Conservation (phyloP, 1,140 invertebrate genomes). For the Zophobas atratus region DNA sequence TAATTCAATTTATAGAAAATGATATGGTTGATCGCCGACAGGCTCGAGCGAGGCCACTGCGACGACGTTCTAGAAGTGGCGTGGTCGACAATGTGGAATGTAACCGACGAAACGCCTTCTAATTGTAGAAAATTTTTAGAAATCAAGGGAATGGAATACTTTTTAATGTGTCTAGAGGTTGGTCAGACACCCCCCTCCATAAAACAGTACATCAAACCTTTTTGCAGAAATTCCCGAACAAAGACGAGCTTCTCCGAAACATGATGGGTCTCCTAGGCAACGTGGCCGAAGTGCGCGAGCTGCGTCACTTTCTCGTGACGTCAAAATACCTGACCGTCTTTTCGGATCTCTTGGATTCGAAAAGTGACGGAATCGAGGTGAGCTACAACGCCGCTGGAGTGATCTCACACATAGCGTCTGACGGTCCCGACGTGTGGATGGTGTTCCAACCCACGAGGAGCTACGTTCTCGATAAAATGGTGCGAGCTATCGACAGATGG, state of each 20-base stretch:
- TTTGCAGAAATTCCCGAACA: conserved; percentile 86
- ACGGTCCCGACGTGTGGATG: conserved; percentile 89
- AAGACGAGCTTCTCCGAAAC: conserved; percentile 91
- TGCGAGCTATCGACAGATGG: conserved; percentile 90
- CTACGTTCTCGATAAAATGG: conserved; percentile 84
- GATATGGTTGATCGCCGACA: conserved; percentile 85
- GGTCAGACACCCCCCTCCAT: conserved; percentile 52
- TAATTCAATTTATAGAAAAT: conserved; percentile 78
- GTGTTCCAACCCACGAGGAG: conserved; percentile 79
- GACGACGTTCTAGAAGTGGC: conserved; percentile 98
- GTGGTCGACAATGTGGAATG: conserved; percentile 99
- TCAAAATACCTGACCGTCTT: conserved; percentile 89
- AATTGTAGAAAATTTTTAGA: conserved; percentile 94
- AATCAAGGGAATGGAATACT: conserved; percentile 88
- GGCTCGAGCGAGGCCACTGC: conserved; percentile 81
- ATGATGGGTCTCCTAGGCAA: conserved; percentile 98
- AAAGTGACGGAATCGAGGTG: conserved; percentile 95
- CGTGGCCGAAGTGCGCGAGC: conserved; percentile 91
- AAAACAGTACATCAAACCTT: too few species aligned
- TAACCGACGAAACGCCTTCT: conserved; percentile 95
- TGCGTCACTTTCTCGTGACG: conserved; percentile 91
- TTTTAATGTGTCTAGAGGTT: conserved; percentile 87
- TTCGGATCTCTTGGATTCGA: conserved; percentile 85
- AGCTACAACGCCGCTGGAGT: conserved; percentile 98
- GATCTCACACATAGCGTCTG: conserved; percentile 94